Base-by-base conservation (phyloP, 2,797 vertebrate genomes). In the Eleutherodactylus coqui region DNA sequence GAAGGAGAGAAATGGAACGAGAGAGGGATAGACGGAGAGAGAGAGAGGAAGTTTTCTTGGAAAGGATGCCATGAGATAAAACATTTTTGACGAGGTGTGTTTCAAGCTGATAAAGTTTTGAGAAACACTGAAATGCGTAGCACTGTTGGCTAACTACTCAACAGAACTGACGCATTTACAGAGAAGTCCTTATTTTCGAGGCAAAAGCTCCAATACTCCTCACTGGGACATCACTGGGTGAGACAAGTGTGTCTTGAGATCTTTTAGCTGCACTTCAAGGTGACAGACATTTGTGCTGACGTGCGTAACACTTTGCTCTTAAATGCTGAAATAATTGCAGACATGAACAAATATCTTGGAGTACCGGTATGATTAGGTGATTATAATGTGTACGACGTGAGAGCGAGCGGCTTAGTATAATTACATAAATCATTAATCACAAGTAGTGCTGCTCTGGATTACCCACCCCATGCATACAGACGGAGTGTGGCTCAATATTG, bases 231-330 rank as follows among this genome's bases (percentile, higher is more conserved):
- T 88, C 89, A 85, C 88, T 88, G 87, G 79, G 1, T 1, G 79
- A 81, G 89, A 91, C 92, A 91, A 90, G 91, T 85, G 90, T 90
- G 92, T 75, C 88, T 88, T n/a, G 88, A 89, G 89, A 85, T 86
- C 88, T 90, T 88, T 88, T 90, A 91, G 90, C 90, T 91, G 89
- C 87, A 67, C 90, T 91, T 91, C 86, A 90, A 88, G 92, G 91
- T 62, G 90, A 89, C 90, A 1, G 88, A 87, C 89, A 89, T 90
- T 89, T 45, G 75, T 75, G 84, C 79, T 85, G 45, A 86, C 0
- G 0, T 5, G 27, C 53, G 16, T 21, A 73, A 45, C 8, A n/a
- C 11, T 6, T 82, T 45, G 21, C 45, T 75, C 82, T 75, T 62
- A 83, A 47, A 55, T 45, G n/a, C n/a, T 38, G 32, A 75, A 83